These are phyloP conservation scores for Zygothrica quintamaculata DNA, from an alignment of 2,888 invertebrate species.

Conservation along the genomic window DNA sequence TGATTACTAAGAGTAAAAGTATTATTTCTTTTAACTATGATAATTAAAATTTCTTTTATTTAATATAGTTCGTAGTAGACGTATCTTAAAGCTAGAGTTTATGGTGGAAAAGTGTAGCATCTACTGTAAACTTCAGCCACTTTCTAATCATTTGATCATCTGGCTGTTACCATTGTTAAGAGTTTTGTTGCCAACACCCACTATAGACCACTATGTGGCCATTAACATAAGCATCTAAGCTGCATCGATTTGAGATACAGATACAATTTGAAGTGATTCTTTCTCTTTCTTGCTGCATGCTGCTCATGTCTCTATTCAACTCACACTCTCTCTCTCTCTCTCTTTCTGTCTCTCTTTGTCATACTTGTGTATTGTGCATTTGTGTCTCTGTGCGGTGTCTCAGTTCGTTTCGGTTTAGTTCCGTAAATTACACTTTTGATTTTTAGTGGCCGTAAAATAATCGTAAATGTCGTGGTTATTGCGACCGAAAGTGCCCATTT, in stretches of 20 bases:
- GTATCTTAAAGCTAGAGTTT: no score
- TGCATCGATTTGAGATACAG: constrained; percentile 37
- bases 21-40: no score
- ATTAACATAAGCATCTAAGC: constrained; percentile 23
- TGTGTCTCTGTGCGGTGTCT: constrained; percentile 39
- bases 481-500: constrained; percentile 84
- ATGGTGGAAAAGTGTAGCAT: not conserved
- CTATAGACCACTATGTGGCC: constrained; percentile 4
- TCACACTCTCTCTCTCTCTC: constrained; percentile 1
- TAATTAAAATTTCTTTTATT: no score
- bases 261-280: constrained; percentile 15
- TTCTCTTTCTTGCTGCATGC: constrained; percentile 17
- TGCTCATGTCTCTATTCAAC: constrained; percentile 12
- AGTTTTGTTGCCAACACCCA: constrained; percentile 15
- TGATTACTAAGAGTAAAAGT: no score
- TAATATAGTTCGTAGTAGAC: no score
- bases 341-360: not conserved
- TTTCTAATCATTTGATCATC: not conserved
- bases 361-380: constrained; percentile 23
- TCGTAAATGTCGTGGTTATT: constrained; percentile 85
- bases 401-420: constrained; percentile 68
- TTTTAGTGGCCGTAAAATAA: constrained; percentile 85
- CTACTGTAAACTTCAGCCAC: not conserved
- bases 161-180: not conserved
- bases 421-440: constrained; percentile 85